phyloP scores from a whole-genome alignment of 2,888 invertebrate genomes.

The Andrena bucephala region DNA sequence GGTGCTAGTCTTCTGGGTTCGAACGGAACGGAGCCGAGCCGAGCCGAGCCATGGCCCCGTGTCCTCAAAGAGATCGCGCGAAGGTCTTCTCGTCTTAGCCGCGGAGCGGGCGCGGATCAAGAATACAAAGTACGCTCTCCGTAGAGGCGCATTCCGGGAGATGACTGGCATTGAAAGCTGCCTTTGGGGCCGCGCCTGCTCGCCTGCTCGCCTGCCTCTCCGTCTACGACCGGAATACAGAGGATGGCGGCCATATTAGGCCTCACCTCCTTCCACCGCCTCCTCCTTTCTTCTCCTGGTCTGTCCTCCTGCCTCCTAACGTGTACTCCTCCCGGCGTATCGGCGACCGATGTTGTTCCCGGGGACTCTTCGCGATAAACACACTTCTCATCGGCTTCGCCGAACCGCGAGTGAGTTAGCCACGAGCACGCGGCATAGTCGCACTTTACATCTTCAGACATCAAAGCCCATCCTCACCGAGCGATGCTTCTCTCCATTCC shows the following conservation, averaged over 20 bases:
- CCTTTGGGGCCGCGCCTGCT: constrained; percentile 78
- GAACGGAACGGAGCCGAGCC: constrained; percentile 41
- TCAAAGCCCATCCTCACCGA: neutral
- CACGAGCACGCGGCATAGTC: no score
- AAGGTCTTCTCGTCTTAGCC: constrained; percentile 74
- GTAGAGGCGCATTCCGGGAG: constrained; percentile 81
- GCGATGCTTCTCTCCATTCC: neutral
- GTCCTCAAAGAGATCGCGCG: constrained; percentile 79
- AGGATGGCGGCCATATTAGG: constrained; percentile 84
- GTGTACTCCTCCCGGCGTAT: constrained; percentile 11
- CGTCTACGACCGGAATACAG: constrained; percentile 83
- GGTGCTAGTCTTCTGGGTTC: constrained; percentile 29
- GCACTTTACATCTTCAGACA: no score
- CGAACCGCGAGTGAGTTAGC: neutral
- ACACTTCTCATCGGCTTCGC: neutral
- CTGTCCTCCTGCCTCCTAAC: constrained; percentile 36
- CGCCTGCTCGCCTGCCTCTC: constrained; percentile 62
- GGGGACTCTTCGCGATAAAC: constrained; percentile 17
- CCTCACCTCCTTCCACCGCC: constrained; percentile 69
- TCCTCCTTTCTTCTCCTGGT: constrained; percentile 47
- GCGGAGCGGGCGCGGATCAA: constrained; percentile 68
- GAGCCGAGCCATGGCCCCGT: constrained; percentile 62
- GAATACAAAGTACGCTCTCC: constrained; percentile 81
- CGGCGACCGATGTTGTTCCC: constrained; percentile 1
- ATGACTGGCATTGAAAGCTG: constrained; percentile 84